phyloP scores from a whole-genome alignment of 2,888 invertebrate species.

The Lithophane ornitopus region DNA sequence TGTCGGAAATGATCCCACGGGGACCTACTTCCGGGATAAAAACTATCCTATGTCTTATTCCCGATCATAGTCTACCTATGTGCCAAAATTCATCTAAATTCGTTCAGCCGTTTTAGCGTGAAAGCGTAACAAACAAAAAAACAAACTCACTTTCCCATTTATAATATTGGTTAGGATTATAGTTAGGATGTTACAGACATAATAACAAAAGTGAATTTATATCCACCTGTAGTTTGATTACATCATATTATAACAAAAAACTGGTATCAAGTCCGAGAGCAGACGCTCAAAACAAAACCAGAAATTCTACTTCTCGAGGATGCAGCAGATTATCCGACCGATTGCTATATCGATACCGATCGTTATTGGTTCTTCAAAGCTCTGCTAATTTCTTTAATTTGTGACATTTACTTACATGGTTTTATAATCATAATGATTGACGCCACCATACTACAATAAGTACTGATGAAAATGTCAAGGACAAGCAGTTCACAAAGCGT shows the following conservation, averaged over 20 bases:
- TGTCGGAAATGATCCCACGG: no score
- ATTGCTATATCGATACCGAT: background rate
- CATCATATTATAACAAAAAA: conserved; percentile 38
- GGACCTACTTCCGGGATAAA: no score
- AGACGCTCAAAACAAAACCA: conserved; percentile 35
- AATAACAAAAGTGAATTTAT: conserved; percentile 39
- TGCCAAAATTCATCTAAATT: no score
- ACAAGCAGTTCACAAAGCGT: background rate
- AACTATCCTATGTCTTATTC: no score
- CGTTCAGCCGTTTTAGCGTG: no score
- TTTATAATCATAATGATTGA: background rate
- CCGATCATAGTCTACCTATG: no score
- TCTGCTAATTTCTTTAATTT: no score
- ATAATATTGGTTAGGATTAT: conserved; percentile 2
- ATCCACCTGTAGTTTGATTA: conserved; percentile 46
- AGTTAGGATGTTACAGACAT: background rate
- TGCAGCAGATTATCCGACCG: background rate
- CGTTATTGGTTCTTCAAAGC: background rate
- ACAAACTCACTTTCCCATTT: background rate
- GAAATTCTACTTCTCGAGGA: conserved; percentile 32
- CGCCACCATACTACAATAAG: background rate
- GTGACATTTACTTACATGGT: background rate
- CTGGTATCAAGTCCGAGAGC: conserved; percentile 37
- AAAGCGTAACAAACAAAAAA: no score
- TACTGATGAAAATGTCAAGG: conserved; percentile 4